phyloP scores from a whole-genome alignment of 2,113 vertebrate species.

The Artemisiospiza belli region DNA sequence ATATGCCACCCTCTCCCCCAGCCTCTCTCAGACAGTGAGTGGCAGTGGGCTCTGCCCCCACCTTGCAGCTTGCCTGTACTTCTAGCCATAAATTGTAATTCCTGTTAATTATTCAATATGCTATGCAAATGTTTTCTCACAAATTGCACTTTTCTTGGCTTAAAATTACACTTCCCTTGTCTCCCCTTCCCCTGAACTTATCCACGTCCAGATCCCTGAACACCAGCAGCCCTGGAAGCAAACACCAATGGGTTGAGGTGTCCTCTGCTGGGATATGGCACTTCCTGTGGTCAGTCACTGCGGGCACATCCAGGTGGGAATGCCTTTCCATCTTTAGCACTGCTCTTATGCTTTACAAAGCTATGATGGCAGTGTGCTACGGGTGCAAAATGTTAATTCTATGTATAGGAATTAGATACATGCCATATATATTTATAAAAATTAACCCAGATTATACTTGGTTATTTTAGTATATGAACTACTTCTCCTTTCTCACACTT shows the following conservation, averaged over 20 bases:
- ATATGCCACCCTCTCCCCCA: neutral
- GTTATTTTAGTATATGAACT: neutral
- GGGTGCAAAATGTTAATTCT: neutral
- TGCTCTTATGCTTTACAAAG: neutral
- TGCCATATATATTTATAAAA: neutral
- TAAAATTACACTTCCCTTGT: neutral
- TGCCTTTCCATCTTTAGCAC: neutral
- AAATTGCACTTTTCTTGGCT: neutral
- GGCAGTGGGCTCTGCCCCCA: neutral
- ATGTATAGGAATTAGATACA: neutral
- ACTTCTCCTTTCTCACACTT: neutral
- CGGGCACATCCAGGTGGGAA: neutral
- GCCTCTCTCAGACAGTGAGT: neutral
- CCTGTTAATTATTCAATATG: neutral
- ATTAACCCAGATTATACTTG: neutral
- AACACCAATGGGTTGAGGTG: neutral
- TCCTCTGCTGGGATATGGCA: neutral
- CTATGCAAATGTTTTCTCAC: neutral
- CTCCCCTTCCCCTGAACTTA: neutral
- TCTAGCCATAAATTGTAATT: neutral
- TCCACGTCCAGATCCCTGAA: neutral
- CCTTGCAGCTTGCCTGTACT: neutral
- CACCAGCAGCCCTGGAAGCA: neutral
- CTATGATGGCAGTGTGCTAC: neutral
- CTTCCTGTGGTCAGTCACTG: neutral